phyloP scores from a whole-genome alignment of 2,888 invertebrate genomes.

The Stenodema calcarata region DNA sequence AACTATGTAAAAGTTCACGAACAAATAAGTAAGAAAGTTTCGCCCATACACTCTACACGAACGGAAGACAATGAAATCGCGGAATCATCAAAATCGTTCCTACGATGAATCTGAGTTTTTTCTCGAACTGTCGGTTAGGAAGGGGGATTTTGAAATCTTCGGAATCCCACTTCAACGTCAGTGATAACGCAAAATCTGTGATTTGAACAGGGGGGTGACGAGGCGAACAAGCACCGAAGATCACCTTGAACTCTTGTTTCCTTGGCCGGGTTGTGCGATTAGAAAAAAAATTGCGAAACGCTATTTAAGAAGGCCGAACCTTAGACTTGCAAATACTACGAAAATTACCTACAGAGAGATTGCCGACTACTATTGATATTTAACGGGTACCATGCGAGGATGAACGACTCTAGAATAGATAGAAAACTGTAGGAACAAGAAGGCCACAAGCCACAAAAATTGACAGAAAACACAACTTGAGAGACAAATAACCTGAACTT shows the following conservation, averaged over 20 bases:
- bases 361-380: not conserved
- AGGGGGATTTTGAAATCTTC: constrained; percentile 1
- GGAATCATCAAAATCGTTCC: not conserved
- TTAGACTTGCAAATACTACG: not conserved
- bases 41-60: not conserved
- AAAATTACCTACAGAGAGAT: not conserved
- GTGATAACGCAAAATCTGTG: not conserved
- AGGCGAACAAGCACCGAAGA: not conserved
- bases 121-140: not conserved
- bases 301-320: not conserved
- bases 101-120: not conserved
- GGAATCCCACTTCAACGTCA: not conserved
- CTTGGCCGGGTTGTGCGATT: not conserved
- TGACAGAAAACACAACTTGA: not conserved
- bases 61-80: not conserved
- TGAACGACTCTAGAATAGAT: not conserved
- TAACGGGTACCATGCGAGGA: not conserved
- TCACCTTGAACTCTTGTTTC: constrained; percentile 14
- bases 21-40: not conserved
- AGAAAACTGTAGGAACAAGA: not conserved
- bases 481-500: not conserved
- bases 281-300: not conserved
- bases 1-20: not conserved
- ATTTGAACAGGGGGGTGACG: not conserved
- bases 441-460: not conserved